Evolutionary conservation across 2,113 vertebrate species (phyloP).

Genomic region (Callocephalon fimbriatum): DNA sequence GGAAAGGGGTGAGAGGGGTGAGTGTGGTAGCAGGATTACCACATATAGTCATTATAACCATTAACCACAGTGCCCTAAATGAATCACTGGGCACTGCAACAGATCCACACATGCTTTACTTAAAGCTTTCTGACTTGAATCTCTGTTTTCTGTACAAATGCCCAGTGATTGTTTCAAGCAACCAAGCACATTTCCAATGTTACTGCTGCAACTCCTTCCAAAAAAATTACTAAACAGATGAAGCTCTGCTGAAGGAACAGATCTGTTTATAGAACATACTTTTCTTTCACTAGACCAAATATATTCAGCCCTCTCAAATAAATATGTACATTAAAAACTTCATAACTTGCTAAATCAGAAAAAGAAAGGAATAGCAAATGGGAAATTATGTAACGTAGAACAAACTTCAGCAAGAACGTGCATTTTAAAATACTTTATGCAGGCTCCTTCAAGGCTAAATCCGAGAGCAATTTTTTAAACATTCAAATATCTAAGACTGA

Average conservation of each 20-base stretch:
- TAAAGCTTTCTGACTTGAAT: not conserved
- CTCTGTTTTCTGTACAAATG: slow-evolving; percentile 27
- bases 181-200: slow-evolving; percentile 10
- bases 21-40: slow-evolving; percentile 13
- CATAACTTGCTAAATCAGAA: not conserved
- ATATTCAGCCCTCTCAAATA: slow-evolving; percentile 42
- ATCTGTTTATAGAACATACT: slow-evolving; percentile 58
- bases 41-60: slow-evolving; percentile 40
- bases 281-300: slow-evolving; percentile 59
- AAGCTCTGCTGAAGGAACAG: slow-evolving; percentile 48
- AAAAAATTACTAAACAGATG: slow-evolving; percentile 28
- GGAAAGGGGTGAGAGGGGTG: not conserved
- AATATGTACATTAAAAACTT: slow-evolving; percentile 3
- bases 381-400: not conserved
- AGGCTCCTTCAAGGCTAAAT: not conserved
- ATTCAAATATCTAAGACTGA: not conserved
- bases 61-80: slow-evolving; percentile 37
- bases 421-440: not conserved
- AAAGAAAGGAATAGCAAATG: not conserved
- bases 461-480: not conserved
- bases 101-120: slow-evolving; percentile 61
- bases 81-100: slow-evolving; percentile 58
- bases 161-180: slow-evolving; percentile 36
- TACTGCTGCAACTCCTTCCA: not conserved
- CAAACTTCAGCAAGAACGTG: not conserved